Base-by-base conservation (phyloP, 2,888 invertebrate genomes). In the Drosophila bunnanda region DNA sequence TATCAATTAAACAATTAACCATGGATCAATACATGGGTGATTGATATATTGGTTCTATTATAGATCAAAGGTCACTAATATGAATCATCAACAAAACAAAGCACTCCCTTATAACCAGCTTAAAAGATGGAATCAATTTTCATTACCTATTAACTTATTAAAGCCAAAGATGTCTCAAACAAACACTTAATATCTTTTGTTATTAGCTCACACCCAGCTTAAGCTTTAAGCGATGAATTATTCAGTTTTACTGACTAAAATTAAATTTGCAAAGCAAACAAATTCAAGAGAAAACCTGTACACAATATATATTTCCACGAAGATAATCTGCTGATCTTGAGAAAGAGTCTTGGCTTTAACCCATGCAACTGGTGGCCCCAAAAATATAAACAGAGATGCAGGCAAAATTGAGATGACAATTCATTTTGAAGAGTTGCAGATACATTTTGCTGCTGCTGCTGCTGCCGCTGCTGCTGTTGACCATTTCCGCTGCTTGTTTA, bases 401-500 rank as follows among this genome's bases (percentile, higher is more conserved):
- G 41, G 25, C 58, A 48, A 59, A 56, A 64, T 60, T 48, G 50
- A 50, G 64, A 59, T 64, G 50, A 60, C 60, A 64, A 64, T 64
- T 64, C 64, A 60, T 60, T 64, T 60, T 60, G 41, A 60, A 60
- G 50, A 64, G 50, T 50, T 50, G 60, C 36, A 44, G 22, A 66
- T 62, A 62, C 62, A 53, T 38, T 66, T 43, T 59, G 58, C 58
- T 50, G 54, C 4, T 22, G 41, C 41, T 17, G 10, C 5, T 17
- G 39, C 39, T 38, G n/a, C 3, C 46, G 10, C 20, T 38, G 36
- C n/a, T 62, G 38, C 62, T 57, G 22, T 57, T 56, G 65, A 43
- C 65, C 64, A 65, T 68, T 57, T 69, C 66, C 66, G 66, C 44
- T 58, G 38, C 68, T 57, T 66, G 66, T 66, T 66, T 66, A 50